These are phyloP conservation scores for Harpagifer antarcticus DNA, from an alignment of 2,797 vertebrate genomes.

Conservation along the genomic window DNA sequence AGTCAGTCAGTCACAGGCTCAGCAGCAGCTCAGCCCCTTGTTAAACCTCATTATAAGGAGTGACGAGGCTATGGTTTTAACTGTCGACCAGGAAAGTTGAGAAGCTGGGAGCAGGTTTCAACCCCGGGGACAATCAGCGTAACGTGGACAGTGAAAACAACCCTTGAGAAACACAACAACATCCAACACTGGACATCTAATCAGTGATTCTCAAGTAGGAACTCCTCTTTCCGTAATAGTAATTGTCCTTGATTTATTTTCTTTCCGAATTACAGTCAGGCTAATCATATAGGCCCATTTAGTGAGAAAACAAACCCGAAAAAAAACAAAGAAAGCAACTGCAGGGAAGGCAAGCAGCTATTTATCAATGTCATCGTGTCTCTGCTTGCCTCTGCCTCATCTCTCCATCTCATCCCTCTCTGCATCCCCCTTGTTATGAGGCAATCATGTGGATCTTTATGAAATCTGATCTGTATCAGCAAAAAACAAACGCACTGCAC, in stretches of 20 bases:
- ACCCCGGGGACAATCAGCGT: conserved; percentile 50
- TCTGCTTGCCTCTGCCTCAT: conserved; percentile 61
- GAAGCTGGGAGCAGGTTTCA: conserved; percentile 35
- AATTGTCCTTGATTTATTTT: conserved; percentile 47
- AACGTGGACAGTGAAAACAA: conserved; percentile 38
- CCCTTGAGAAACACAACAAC: conserved; percentile 31
- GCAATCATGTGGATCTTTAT: conserved; percentile 84
- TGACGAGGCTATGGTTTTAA: conserved; percentile 56
- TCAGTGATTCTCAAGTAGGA: conserved; percentile 33
- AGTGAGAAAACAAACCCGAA: conserved; percentile 31
- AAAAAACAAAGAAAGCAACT: conserved; percentile 71
- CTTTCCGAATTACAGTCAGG: conserved; percentile 55
- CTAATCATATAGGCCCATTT: conserved; percentile 60
- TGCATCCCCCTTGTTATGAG: conserved; percentile 76
- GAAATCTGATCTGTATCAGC: conserved; percentile 80
- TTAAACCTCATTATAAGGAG: conserved; percentile 43
- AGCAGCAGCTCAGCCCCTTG: conserved; percentile 53
- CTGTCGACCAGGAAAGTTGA: conserved; percentile 63
- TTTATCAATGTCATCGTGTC: conserved; percentile 73
- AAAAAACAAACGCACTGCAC: conserved; percentile 62
- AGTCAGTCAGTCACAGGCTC: conserved; percentile 49
- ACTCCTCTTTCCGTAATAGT: conserved; percentile 38
- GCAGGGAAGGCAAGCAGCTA: conserved; percentile 56
- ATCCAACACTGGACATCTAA: conserved; percentile 25
- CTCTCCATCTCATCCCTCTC: conserved; percentile 68